Base-by-base conservation (phyloP, 2,888 invertebrate species). In the Thymelicus acteon region DNA sequence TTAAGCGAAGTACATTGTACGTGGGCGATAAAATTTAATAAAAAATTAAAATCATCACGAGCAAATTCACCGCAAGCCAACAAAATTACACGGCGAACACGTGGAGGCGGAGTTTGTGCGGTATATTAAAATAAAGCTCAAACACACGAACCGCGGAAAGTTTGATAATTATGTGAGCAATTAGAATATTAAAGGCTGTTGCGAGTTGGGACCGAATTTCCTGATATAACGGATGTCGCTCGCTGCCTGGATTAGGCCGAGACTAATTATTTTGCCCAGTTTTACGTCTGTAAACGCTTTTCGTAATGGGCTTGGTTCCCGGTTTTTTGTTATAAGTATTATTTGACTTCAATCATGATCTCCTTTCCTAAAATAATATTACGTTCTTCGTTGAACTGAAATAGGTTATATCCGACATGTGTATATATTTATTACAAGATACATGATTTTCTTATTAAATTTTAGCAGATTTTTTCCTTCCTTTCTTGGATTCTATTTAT, bases 111-210 rank as follows among this genome's bases (percentile, higher is more conserved):
- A 70, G 49, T 70, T 70, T 60, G 39, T 15, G 58, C 69, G 75
- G 69, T 72, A 73, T 74, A 66, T 75, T 73, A 77, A 75, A 74
- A 75, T 74, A 75, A 73, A 72, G 73, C 74, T 72, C 76, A 74
- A 73, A 75, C 72, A 75, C 71, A 73, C 69, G 74, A 37, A 13
- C 74, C 75, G 72, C 75, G 72, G 75, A 77, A 77, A 78, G 73
- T 78, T 77, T 71, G 65, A 61, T 74, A 77, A 79, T 76, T 76
- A 78, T 79, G 78, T 75, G 75, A 77, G 79, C 77, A 79, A 79
- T 79, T 79, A 79, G 76, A 78, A 76, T 79, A 79, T 79, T 79
- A 79, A 77, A 77, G 77, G 75, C 74, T 79, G 79, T 78, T 76
- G 74, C 76, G 74, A 76, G 75, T 76, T 77, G 73, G 73, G 72